phyloP scores from a whole-genome alignment of 2,113 vertebrate genomes.

The Nerophis lumbriciformis region DNA sequence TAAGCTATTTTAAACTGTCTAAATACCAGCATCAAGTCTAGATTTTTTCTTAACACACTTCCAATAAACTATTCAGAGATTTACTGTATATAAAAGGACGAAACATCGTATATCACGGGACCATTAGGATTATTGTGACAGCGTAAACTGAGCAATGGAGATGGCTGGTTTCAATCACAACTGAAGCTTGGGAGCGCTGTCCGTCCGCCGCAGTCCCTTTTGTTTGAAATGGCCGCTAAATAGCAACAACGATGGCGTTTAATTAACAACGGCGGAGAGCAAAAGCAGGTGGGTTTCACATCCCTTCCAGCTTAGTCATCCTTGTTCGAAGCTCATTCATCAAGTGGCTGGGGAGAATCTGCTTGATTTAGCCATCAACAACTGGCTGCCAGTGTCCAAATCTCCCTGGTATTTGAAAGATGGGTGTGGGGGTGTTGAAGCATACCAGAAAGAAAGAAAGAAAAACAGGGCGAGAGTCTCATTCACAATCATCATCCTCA shows the following conservation, averaged over 20 bases:
- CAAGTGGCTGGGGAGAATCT: slow-evolving; percentile 40
- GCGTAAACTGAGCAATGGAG: slow-evolving; percentile 22
- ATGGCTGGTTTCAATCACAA: slow-evolving; percentile 49
- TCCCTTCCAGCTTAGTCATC: slow-evolving; percentile 53
- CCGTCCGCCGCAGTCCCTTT: slow-evolving; percentile 40
- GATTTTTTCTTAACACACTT: no score
- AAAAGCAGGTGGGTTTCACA: slow-evolving; percentile 57
- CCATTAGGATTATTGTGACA: slow-evolving; percentile 21
- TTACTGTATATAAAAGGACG: no score
- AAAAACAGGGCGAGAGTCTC: slow-evolving; percentile 25
- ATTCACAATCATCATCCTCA: slow-evolving; percentile 43
- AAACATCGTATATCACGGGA: no score
- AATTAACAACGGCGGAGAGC: slow-evolving; percentile 56
- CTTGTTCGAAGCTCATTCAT: slow-evolving; percentile 56
- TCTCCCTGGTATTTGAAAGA: slow-evolving; percentile 40
- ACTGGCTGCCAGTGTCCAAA: slow-evolving; percentile 40
- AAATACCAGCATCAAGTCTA: no score
- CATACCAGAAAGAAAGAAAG: slow-evolving; percentile 24
- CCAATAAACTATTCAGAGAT: no score
- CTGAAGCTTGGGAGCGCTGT: slow-evolving; percentile 39
- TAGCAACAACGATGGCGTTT: slow-evolving; percentile 51
- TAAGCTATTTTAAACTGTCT: no score
- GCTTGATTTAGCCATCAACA: slow-evolving; percentile 49
- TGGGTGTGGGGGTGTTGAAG: slow-evolving; percentile 26
- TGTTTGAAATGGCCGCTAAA: slow-evolving; percentile 57